Evolutionary conservation across 2,113 vertebrate genomes (phyloP).

Genomic region (Numenius arquata): DNA sequence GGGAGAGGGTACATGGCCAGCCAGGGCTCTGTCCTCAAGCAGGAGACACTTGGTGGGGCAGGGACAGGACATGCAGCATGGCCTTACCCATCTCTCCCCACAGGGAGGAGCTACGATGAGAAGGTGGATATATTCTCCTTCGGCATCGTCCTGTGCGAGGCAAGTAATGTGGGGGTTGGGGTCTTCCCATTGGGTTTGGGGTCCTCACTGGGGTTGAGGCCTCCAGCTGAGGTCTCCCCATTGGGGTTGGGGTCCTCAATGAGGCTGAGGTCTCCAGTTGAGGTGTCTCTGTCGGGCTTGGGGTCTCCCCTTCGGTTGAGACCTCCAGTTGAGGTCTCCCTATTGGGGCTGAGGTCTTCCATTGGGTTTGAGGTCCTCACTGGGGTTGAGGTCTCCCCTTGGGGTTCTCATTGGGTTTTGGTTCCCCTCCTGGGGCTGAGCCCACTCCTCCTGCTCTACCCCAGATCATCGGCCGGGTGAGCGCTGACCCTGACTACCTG

Average conservation of each 20-base stretch:
- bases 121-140: constrained; percentile 98
- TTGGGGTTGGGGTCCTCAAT: neutral
- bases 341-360: rapidly evolving
- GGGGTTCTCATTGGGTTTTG: neutral
- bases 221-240: neutral
- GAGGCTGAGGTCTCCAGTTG: neutral
- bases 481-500: constrained; percentile 95
- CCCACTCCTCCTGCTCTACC: rapidly evolving
- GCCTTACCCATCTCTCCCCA: neutral
- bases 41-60: neutral
- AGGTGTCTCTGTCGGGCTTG: rapidly evolving
- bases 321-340: neutral
- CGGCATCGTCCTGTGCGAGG: constrained; percentile 97
- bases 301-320: neutral
- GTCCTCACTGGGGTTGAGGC: neutral
- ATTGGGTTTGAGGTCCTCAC: no score
- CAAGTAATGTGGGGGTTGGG: constrained; percentile 24
- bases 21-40: neutral
- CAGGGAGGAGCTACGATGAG: constrained; percentile 96
- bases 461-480: constrained; percentile 95
- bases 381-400: neutral
- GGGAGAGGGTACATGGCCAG: neutral
- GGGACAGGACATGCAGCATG: neutral
- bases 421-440: neutral
- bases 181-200: neutral